Base-by-base conservation (phyloP, 2,113 vertebrate genomes). In the Neodontobutis hainanensis region DNA sequence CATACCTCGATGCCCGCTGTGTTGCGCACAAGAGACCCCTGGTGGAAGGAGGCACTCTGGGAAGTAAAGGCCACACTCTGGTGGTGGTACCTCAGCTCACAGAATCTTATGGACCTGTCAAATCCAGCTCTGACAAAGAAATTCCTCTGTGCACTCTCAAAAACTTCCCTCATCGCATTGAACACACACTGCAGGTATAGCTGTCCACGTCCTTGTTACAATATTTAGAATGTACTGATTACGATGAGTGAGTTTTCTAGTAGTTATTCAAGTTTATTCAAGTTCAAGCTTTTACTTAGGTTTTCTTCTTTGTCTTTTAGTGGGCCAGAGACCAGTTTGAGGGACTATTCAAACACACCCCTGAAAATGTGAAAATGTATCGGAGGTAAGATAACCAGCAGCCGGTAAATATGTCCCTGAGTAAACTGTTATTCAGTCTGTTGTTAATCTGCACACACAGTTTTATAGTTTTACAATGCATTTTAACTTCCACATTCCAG, bases 181-280 rank as follows among this genome's bases (percentile, higher is more conserved):
- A 94, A 85, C 95, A 98, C 77, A 94, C 94, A 0, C 73, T 96
- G 45, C 95, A 97, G 94, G 96, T 96, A 70, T 48, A 45, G 8
- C 19, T 27, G 19, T 27, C 19, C 19, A 27, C 19, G 3, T 27
- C 19, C 3, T 27, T 3, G 19, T 27, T 27, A 27, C 19, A 27
- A 27, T 27, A 27, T 27, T 27, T 27, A 27, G 3, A 27, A 27
- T 27, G 19, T 27, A 27, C 19, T 27, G 11, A 2, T n/a, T 11
- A 40, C 44, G 43, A 2, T 56, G 8, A 35, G 55, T 32, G 9
- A 15, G 5, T 8, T 52, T 27, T n/a, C n/a, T n/a, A n/a, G 63
- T 43, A 8, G 42, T 43, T 43, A 43, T 43, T 34, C 11, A 40
- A 19, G 40, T 15, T 8, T n/a, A n/a, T n/a, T n/a, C n/a, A n/a